A percentile compares a stretch with the other conserved stretches of the same genome.
phyloP scores from a whole-genome alignment of 1,140 invertebrate genomes.

The Cyphomyrmex costatus region DNA sequence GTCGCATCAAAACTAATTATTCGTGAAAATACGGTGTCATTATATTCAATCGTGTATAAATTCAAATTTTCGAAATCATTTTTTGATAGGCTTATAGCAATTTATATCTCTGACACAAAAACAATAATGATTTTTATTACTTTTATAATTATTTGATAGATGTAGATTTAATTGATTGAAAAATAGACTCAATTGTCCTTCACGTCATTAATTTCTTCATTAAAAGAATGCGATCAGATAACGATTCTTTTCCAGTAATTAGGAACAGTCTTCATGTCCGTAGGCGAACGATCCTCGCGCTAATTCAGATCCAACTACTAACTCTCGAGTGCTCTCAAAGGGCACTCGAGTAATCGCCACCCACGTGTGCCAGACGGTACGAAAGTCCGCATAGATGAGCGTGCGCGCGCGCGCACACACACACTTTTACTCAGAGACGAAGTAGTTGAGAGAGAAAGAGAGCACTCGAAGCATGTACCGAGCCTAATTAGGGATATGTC shows the following conservation, averaged over 20 bases:
- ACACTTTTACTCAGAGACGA: constrained; percentile 13
- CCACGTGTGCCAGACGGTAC: constrained; percentile 68
- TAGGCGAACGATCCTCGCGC: constrained; percentile 54
- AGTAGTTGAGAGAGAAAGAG: constrained; percentile 44
- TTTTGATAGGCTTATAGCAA: not conserved
- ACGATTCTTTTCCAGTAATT: constrained; percentile 36
- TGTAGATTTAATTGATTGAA: not conserved
- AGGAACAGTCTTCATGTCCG: not conserved
- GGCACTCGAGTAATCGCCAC: constrained; percentile 70
- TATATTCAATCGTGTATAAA: not conserved
- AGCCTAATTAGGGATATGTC: constrained; percentile 74
- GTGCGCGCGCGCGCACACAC: not conserved
- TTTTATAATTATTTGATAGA: not conserved
- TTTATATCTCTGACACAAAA: not conserved
- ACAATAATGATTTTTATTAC: not conserved
- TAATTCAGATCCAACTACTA: constrained; percentile 68
- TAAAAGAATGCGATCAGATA: constrained; percentile 2
- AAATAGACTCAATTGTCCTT: not conserved
- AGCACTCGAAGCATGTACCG: constrained; percentile 70
- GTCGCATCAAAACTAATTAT: constrained; percentile 4
- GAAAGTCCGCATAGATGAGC: constrained; percentile 56
- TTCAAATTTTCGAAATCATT: not conserved
- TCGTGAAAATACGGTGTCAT: constrained; percentile 14
- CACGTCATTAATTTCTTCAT: not conserved
- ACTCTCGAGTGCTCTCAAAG: constrained; percentile 72